Evolutionary conservation across 2,888 invertebrate species (phyloP).

Genomic region (Brenthis ino): DNA sequence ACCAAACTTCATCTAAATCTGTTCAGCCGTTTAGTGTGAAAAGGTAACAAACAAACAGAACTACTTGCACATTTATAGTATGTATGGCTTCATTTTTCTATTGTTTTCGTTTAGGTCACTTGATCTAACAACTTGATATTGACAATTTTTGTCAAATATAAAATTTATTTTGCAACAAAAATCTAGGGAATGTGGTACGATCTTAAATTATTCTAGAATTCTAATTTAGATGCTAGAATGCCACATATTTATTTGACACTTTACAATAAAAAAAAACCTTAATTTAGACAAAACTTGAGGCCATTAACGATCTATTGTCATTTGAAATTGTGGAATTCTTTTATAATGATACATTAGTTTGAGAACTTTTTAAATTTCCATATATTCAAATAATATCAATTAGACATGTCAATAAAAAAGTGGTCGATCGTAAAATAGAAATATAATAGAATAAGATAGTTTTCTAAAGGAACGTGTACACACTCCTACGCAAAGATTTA

Average conservation of each 20-base stretch:
- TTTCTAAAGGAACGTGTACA: conserved; percentile 42
- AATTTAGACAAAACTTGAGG: not conserved
- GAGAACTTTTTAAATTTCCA: conserved; percentile 23
- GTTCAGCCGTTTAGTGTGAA: no score
- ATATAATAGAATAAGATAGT: conserved; percentile 34
- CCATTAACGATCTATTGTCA: conserved; percentile 18
- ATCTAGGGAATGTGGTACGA: not conserved
- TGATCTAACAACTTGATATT: not conserved
- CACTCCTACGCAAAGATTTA: conserved; percentile 42
- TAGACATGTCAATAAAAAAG: conserved; percentile 25
- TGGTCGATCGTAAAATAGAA: conserved; percentile 27
- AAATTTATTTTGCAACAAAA: not conserved
- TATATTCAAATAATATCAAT: conserved; percentile 30
- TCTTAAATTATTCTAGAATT: not conserved
- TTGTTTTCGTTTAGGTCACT: not conserved
- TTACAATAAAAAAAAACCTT: not conserved
- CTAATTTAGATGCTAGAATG: conserved; percentile 4
- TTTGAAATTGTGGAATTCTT: conserved; percentile 21
- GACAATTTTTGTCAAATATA: not conserved
- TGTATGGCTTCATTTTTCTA: not conserved
- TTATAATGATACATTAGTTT: conserved; percentile 25
- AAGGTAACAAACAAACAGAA: no score
- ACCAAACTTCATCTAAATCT: no score
- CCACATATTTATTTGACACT: conserved; percentile 10
- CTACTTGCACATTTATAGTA: no score